A percentile compares a stretch with the other conserved stretches of the same genome.
Evolutionary conservation across 2,797 vertebrate species (phyloP).

Genomic region (Naso thynnoides): DNA sequence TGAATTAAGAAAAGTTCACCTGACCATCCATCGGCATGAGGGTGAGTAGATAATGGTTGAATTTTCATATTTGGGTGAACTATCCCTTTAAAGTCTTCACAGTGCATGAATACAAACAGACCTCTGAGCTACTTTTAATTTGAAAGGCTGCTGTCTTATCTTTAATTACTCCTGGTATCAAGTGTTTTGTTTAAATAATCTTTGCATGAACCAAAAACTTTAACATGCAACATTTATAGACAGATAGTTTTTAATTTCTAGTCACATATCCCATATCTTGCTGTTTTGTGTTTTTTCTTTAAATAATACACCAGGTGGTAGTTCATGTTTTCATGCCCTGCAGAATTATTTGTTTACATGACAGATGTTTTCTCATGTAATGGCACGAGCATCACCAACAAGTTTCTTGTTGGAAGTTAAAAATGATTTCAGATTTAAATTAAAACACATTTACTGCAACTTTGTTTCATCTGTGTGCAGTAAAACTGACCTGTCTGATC

Average conservation of each 20-base stretch:
- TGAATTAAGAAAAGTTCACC: no score
- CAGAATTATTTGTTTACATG: slow-evolving; percentile 16
- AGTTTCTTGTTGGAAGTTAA: neutral
- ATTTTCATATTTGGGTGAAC: no score
- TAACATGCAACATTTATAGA: slow-evolving; percentile 8
- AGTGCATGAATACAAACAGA: neutral
- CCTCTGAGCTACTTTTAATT: neutral
- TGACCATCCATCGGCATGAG: no score
- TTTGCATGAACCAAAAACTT: slow-evolving; percentile 8
- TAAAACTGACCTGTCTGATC: slow-evolving; percentile 30
- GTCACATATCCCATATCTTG: neutral
- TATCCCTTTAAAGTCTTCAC: neutral
- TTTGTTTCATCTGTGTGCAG: neutral
- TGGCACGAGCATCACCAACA: neutral
- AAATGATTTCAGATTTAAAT: slow-evolving; percentile 7
- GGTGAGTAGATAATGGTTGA: no score
- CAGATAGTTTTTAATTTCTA: neutral
- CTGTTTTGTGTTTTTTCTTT: neutral
- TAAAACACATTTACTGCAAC: neutral
- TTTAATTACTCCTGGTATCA: neutral
- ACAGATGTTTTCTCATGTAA: slow-evolving; percentile 7
- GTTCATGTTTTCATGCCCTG: slow-evolving; percentile 3
- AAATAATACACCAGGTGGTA: neutral
- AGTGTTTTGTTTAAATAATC: slow-evolving; percentile 2
- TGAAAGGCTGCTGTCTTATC: neutral